These are phyloP conservation scores for Otolemur crassicaudatus DNA, from an alignment of 2,797 vertebrate species.

Conservation along the genomic window DNA sequence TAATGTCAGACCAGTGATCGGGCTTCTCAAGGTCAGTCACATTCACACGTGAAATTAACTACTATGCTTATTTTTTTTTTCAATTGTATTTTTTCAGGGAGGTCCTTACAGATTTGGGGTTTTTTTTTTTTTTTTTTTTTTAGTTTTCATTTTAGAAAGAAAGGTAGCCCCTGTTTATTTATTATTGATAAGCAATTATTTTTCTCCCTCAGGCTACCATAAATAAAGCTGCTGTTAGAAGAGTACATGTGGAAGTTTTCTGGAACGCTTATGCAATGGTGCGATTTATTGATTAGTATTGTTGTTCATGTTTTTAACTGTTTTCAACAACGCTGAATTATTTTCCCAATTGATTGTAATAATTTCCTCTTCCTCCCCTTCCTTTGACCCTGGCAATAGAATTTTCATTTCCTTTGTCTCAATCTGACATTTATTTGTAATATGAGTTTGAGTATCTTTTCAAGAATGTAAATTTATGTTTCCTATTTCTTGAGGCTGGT, in stretches of 20 bases:
- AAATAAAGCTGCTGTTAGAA: not conserved
- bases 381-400: not conserved
- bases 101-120: not conserved
- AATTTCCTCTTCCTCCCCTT: not conserved
- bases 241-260: not conserved
- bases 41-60: not conserved
- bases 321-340: not conserved
- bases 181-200: not conserved
- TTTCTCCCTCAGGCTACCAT: not conserved
- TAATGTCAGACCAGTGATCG: not conserved
- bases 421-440: not conserved
- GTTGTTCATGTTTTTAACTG: not conserved
- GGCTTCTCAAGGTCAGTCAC: not conserved
- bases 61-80: not conserved
- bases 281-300: not conserved
- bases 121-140: not conserved
- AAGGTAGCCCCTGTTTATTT: not conserved
- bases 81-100: not conserved
- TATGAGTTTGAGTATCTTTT: not conserved
- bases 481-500: not conserved
- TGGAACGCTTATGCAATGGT: not conserved
- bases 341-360: not conserved
- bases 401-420: not conserved
- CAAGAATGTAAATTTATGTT: not conserved
- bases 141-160: not conserved